These are phyloP conservation scores for Drosophila koepferae DNA, from an alignment of 2,888 invertebrate genomes.

Conservation along the genomic window DNA sequence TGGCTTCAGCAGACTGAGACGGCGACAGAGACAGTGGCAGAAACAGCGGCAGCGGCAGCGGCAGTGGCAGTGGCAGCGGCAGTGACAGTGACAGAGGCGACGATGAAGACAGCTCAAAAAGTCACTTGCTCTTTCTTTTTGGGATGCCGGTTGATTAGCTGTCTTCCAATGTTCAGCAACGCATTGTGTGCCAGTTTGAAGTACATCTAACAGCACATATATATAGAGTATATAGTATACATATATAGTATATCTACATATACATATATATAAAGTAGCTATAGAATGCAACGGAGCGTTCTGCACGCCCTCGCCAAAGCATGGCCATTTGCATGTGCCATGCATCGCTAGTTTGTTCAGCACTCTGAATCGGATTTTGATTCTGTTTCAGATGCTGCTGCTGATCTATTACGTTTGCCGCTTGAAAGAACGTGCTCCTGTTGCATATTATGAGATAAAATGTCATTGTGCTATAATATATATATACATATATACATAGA, in stretches of 20 bases:
- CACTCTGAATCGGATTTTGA: conserved; percentile 59
- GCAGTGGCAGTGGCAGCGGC: conserved; percentile 34
- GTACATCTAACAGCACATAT: conserved; percentile 10
- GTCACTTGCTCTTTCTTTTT: conserved; percentile 64
- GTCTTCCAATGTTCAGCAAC: conserved; percentile 67
- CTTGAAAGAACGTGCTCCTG: conserved; percentile 81
- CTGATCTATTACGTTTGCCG: conserved; percentile 78
- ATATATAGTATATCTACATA: background rate
- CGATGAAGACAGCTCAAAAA: conserved; percentile 47
- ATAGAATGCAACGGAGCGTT: conserved; percentile 58
- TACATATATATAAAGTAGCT: conserved; percentile 16
- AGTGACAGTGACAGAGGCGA: conserved; percentile 34
- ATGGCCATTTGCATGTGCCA: conserved; percentile 64
- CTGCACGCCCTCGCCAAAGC: conserved; percentile 38
- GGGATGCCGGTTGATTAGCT: conserved; percentile 74
- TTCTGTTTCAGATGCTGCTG: conserved; percentile 32
- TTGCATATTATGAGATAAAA: conserved; percentile 80
- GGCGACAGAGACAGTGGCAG: conserved; percentile 21
- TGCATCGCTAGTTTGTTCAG: conserved; percentile 68
- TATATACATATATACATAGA: background rate
- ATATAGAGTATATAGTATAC: background rate
- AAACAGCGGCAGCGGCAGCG: conserved; percentile 18
- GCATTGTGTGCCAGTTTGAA: conserved; percentile 33
- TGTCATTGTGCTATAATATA: conserved; percentile 73
- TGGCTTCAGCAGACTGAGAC: conserved; percentile 18